A percentile compares a stretch with the other conserved stretches of the same genome.
phyloP scores from a whole-genome alignment of 37 sponge, comb jelly and placozoan genomes.

The Chondrilla cf. caribensis region DNA sequence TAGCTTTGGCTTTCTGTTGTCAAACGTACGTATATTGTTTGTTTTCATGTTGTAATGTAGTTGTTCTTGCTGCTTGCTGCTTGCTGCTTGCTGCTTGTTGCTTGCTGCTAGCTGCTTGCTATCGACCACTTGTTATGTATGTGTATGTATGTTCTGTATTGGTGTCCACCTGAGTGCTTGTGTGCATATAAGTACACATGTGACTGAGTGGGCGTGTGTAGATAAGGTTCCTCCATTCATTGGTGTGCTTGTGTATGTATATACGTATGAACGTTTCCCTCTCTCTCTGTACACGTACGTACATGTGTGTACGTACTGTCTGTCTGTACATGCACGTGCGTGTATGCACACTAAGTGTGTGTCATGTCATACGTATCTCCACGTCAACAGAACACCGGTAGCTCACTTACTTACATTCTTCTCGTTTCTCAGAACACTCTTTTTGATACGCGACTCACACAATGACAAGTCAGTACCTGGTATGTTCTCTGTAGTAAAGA shows the following conservation, averaged over 20 bases:
- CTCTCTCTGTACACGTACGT: too few relatives aligned
- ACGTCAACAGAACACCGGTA: too few relatives aligned
- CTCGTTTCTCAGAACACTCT: conserved; percentile 49
- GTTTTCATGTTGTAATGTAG: background rate
- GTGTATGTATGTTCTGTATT: too few relatives aligned
- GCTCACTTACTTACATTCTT: background rate
- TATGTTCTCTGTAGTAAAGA: conserved; percentile 45
- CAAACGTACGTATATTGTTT: conserved; percentile 51
- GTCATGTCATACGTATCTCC: too few relatives aligned
- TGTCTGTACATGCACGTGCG: too few relatives aligned
- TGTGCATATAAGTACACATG: conserved; percentile 11
- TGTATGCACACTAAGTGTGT: too few relatives aligned
- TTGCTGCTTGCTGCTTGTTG: too few relatives aligned
- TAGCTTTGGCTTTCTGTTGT: conserved; percentile 70
- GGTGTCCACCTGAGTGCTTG: conserved; percentile 6
- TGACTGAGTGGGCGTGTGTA: background rate
- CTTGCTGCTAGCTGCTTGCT: too few relatives aligned
- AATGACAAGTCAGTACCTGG: conserved; percentile 45
- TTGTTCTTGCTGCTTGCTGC: background rate
- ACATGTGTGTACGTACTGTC: too few relatives aligned
- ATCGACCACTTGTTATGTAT: too few relatives aligned
- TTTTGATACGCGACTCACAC: conserved; percentile 43
- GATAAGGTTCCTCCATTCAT: background rate
- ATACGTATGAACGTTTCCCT: background rate
- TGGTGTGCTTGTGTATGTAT: background rate